Evolutionary conservation across 2,797 vertebrate species (phyloP).

Genomic region (Babyrousa celebensis): DNA sequence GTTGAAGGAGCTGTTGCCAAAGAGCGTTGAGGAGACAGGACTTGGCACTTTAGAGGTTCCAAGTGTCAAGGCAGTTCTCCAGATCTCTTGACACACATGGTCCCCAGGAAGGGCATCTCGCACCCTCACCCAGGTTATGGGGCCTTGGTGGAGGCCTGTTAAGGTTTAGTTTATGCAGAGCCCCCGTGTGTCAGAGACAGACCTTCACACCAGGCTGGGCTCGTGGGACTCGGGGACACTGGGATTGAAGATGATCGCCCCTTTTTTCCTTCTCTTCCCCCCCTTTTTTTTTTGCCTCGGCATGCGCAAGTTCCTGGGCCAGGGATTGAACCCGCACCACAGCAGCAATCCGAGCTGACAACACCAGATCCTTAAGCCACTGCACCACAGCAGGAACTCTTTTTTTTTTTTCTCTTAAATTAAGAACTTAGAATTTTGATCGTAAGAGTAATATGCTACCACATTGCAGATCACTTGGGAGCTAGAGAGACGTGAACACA

Average conservation of each 20-base stretch:
- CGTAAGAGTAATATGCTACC: constrained; percentile 17
- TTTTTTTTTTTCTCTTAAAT: background rate
- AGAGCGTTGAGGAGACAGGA: background rate
- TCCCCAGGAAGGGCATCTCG: background rate
- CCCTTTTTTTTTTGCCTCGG: too few species aligned
- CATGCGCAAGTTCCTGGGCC: too few species aligned
- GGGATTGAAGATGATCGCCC: background rate
- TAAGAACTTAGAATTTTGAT: constrained; percentile 38
- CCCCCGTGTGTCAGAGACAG: background rate
- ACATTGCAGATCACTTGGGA: constrained; percentile 25
- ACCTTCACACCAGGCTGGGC: background rate
- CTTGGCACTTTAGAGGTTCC: background rate
- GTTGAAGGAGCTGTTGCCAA: background rate
- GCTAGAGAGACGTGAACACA: background rate
- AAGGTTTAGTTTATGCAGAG: constrained; percentile 24
- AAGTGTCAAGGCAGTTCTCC: background rate
- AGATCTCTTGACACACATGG: background rate
- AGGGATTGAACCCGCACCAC: too few species aligned
- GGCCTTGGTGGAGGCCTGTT: background rate
- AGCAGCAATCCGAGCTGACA: too few species aligned
- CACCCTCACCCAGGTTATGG: background rate
- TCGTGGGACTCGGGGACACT: background rate
- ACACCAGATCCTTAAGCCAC: too few species aligned
- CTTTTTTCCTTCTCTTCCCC: background rate
- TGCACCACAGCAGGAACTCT: too few species aligned